Percentiles rank a stretch among this genome's conserved stretches.
These are phyloP conservation scores for Amyelois transitella DNA, from an alignment of 1,140 invertebrate genomes.

Conservation along the genomic window DNA sequence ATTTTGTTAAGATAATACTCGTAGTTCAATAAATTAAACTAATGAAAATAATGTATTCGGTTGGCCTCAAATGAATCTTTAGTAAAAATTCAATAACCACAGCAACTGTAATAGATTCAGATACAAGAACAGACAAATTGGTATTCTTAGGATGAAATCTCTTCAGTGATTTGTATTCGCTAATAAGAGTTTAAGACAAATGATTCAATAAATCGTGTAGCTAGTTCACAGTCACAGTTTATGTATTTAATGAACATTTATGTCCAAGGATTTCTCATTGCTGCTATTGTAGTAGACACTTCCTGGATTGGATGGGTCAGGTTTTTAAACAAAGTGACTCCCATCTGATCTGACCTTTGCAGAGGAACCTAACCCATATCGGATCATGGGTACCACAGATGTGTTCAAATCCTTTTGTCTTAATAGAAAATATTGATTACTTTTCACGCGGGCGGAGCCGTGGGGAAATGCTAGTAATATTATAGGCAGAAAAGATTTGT, in stretches of 20 bases:
- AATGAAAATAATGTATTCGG: no score
- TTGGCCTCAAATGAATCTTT: not conserved
- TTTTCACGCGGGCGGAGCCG: no score
- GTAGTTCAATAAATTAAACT: no score
- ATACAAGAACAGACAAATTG: not conserved
- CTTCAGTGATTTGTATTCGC: not conserved
- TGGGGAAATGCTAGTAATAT: no score
- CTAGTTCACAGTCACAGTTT: not conserved
- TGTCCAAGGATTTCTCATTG: not conserved
- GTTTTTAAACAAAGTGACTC: not conserved
- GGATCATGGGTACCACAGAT: no score
- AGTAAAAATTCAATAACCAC: not conserved
- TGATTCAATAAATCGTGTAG: not conserved
- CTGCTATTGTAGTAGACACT: not conserved
- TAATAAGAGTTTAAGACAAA: slow-evolving; percentile 1
- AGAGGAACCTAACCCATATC: no score
- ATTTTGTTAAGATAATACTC: no score
- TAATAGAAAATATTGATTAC: no score
- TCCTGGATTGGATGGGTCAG: no score
- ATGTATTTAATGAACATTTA: not conserved
- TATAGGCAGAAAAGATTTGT: no score
- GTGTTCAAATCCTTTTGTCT: no score
- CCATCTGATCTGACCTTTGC: not conserved
- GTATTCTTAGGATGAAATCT: not conserved
- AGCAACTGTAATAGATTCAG: not conserved